Conservation (phyloP, 1,140 invertebrate genomes). For the Atopsyche davidsoni region DNA sequence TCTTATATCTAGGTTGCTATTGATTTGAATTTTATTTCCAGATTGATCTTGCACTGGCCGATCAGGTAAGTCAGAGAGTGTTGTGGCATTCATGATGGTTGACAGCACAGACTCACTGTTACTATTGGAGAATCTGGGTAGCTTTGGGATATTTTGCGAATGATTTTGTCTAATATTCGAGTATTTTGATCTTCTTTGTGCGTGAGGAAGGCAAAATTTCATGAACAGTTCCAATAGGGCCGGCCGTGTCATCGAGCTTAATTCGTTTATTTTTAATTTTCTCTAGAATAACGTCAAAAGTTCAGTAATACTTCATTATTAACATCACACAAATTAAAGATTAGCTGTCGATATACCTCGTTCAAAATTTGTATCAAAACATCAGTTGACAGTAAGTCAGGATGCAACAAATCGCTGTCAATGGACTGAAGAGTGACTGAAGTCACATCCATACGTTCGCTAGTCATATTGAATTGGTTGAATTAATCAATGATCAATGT, state of each 20-base stretch:
- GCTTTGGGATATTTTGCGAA: background rate
- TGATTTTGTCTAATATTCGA: background rate
- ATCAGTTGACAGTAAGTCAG: conserved; percentile 16
- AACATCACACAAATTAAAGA: background rate
- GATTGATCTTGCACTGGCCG: conserved; percentile 4
- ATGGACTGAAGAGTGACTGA: too few relatives aligned
- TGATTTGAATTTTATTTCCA: background rate
- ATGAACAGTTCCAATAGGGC: conserved; percentile 15
- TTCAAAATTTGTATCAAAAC: conserved; percentile 14
- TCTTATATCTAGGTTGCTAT: background rate
- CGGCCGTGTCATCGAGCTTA: conserved; percentile 14
- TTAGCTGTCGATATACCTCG: conserved; percentile 8
- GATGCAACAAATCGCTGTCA: conserved; percentile 12
- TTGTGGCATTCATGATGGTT: background rate
- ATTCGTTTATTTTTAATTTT: conserved; percentile 11
- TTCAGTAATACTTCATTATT: background rate
- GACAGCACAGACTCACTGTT: background rate
- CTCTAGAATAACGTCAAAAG: conserved; percentile 17
- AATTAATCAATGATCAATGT: too few relatives aligned
- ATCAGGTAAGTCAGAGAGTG: background rate
- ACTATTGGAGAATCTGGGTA: background rate
- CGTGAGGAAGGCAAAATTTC: conserved; percentile 19
- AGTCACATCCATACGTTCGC: too few relatives aligned
- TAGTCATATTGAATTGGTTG: too few relatives aligned
- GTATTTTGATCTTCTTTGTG: conserved; percentile 13